A percentile compares a stretch with the other conserved stretches of the same genome.
Conservation (phyloP, 2,113 vertebrate species). For the Lycocorax pyrrhopterus region DNA sequence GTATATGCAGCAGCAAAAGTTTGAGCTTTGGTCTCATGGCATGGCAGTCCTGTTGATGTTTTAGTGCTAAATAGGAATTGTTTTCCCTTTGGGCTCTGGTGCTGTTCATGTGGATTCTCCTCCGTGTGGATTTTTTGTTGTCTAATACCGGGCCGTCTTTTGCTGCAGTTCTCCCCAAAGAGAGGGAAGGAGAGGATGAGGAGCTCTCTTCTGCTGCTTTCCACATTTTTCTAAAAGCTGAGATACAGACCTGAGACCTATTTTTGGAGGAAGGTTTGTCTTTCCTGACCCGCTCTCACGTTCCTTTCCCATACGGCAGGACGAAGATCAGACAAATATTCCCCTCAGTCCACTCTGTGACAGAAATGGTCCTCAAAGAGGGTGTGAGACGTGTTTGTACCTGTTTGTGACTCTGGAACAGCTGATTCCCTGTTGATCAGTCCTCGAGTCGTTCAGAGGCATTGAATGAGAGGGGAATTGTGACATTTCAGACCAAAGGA, state of each 20-base stretch:
- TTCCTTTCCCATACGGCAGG: not conserved
- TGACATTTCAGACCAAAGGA: not conserved
- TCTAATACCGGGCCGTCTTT: not conserved
- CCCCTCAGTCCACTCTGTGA: not conserved
- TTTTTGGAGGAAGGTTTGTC: not conserved
- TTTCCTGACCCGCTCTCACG: fast-evolving
- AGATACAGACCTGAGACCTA: not conserved
- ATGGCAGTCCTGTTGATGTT: not conserved
- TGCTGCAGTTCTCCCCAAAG: not conserved
- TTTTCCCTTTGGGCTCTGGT: not conserved
- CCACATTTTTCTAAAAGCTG: not conserved
- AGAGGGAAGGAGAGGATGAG: not conserved
- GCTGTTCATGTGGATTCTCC: not conserved
- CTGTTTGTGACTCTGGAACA: not conserved
- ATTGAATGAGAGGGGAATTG: not conserved
- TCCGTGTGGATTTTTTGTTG: not conserved
- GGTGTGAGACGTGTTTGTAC: fast-evolving
- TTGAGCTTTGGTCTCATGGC: not conserved
- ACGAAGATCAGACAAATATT: not conserved
- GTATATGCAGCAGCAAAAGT: not conserved
- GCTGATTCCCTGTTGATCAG: not conserved
- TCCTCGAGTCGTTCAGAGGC: not conserved
- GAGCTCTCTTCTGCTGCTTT: not conserved
- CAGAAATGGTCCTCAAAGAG: not conserved
- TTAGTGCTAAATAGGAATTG: not conserved